phyloP scores from a whole-genome alignment of 2,113 vertebrate genomes.

The Bubo blakistoni region DNA sequence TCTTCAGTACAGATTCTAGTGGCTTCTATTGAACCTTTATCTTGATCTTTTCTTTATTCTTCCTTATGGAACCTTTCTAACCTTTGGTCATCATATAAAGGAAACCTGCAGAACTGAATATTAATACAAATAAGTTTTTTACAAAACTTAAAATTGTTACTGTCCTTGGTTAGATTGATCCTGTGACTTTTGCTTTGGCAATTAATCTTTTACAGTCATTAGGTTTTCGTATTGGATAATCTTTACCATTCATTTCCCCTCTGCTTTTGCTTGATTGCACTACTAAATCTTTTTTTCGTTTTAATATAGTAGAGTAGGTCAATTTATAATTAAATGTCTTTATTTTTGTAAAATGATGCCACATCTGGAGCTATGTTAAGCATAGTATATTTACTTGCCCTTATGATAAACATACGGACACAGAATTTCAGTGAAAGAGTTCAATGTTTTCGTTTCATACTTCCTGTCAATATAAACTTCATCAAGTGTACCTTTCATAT shows the following conservation, averaged over 20 bases:
- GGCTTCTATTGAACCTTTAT: neutral
- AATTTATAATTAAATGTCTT: neutral
- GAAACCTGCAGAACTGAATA: neutral
- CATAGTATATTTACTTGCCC: neutral
- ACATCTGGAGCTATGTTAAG: neutral
- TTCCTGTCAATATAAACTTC: neutral
- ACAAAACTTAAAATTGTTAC: neutral
- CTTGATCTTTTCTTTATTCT: neutral
- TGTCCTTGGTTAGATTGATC: neutral
- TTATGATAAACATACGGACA: fast-evolving
- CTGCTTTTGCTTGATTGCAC: neutral
- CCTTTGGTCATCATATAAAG: neutral
- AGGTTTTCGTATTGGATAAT: neutral
- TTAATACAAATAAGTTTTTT: neutral
- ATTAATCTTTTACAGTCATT: neutral
- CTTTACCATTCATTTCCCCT: neutral
- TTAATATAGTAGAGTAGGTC: neutral
- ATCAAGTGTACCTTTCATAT: neutral
- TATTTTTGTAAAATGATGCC: neutral
- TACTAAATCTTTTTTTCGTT: neutral
- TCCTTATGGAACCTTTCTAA: neutral
- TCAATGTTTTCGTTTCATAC: neutral
- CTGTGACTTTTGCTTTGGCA: neutral
- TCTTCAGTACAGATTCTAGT: neutral
- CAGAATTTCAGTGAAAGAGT: neutral